Base-by-base conservation (phyloP, 2,113 vertebrate genomes). In the Poeciliopsis occidentalis region DNA sequence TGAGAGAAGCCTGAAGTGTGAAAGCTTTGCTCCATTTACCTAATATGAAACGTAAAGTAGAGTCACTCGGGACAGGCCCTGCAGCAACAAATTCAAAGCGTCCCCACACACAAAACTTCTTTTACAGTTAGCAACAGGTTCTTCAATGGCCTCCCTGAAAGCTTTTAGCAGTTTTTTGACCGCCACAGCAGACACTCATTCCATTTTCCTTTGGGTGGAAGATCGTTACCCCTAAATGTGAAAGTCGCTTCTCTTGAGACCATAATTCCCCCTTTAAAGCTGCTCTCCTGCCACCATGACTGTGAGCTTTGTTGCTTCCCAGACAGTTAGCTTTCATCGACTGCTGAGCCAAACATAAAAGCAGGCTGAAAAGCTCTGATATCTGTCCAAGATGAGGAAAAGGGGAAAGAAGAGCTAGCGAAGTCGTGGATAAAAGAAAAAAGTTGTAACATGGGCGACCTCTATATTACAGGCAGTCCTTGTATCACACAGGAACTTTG, bases 361-460 rank as follows among this genome's bases (percentile, higher is more conserved):
- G 91, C n/a, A 22, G 66, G 24, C 15, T 34, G 69, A 85, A 88
- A 80, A 17, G 51, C 90, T 91, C 83, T 91, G 91, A 92, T 91
- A 85, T 72, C 15, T 32, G 75, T 91, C 91, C 91, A 92, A 88
- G 79, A 63, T n/a, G 10, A 80, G 78, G 80, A 34, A 47, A 76
- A 69, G 60, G 73, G 63, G 51, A 79, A 60, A 27, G 71, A 62
- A 69, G 69, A 71, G 60, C 41, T 54, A 29, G 31, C 4, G 60
- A 37, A 67, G 26, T 41, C 60, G 34, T 17, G 61, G 76, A 85
- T 80, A 71, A 86, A 88, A 88, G 80, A 63, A 60, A 71, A 62
- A 67, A 71, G 29, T 47, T 80, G 34, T 30, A 26, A 60, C 79
- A 69, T 30, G n/a, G 15, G 39, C 71, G 71, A 76, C 47, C 31